Evolutionary conservation across 2,797 vertebrate species (phyloP), one percentile per base, ranked within the genome.

Genomic region (Neostethus bicornis): DNA sequence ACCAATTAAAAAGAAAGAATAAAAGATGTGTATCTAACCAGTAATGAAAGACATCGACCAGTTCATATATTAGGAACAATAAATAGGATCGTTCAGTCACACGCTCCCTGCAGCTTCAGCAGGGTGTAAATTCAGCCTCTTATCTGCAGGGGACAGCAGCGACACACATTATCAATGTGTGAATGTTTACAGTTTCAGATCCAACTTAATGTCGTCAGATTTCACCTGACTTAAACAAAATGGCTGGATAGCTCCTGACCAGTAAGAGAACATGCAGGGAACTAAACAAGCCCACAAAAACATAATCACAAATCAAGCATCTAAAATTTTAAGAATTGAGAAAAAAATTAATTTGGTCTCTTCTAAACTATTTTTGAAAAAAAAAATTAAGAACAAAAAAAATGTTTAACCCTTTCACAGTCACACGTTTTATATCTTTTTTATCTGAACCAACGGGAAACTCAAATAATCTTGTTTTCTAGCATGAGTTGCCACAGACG

Each of bases 221-320:
- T 81, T 84, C 79, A 83, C 74, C 74, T 75, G 77, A 81, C 61
- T 70, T 43, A 41, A 9, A 86, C 85, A 89, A 89, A 87, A 88
- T 89, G 87, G 84, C 83, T 80, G 85, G 49, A 76, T 35, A 66
- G 52, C 47, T 62, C 35, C 44, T 1, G 43, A 64, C 63, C 64
- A 81, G 62, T 49, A 14, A 52, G 51, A 65, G 6, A 39, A 16
- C 66, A 71, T 58, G 9, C 20, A 2, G 26, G n/a, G n/a, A n/a
- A n/a, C n/a, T 9, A 28, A 29, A 29, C 3, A 51, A 47, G 19
- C 34, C n/a, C 12, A 5, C 21, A 41, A 41, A 23, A 0, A 19
- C 24, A 20, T 0, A 2, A 34, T 39, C 49, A 54, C 19, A 46
- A 26, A 50, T 0, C 14, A 8, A 2, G 19, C 6, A 7, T 29